Evolutionary conservation across 2,113 vertebrate species (phyloP), one percentile per base, ranked within the genome.

Genomic region (Corvus hawaiiensis): DNA sequence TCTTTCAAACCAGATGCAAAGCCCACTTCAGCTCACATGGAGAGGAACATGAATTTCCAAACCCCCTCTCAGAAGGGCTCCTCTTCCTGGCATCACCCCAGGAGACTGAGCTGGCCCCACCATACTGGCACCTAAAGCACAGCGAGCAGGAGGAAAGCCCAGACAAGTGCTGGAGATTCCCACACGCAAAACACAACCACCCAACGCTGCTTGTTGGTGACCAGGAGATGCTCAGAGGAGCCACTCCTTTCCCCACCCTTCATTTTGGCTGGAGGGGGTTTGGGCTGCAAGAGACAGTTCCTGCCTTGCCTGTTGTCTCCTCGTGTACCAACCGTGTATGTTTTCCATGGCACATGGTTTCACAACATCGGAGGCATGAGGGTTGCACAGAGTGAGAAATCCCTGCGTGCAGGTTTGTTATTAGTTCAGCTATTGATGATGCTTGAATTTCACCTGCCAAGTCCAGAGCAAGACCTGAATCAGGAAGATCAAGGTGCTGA

Each of bases 71-170:
- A 58, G 23, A 43, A 67, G 18, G 33, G 24, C 46, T 79, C 56
- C 54, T 86, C 7, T 43, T 24, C 41, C 61, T 61, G 30, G 8
- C 22, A 12, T 21, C 3, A 2, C 2, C 10, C 13, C 32, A 13
- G 0, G 1, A 35, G 37, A 32, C 5, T 1, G 1, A 54, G 43
- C 24, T 8, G 1, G 18, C 7, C 35, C 39, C 3, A 1, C 39
- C 2, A 1, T 6, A 23, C 43, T 1, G 0, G 43, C 16, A 21
- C 13, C n/a, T 32, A 20, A 21, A 67, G 11, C 54, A 24, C 15
- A 16, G 46, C 1, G 3, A 64, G 39, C 5, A 5, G 23, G 24
- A 86, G 66, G 12, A 59, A 78, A 62, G 55, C 61, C 61, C 18
- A 33, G 27, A 37, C 8, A 3, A 1, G 13, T 1, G 21, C 7